Evolutionary conservation across 2,888 invertebrate species (phyloP), one percentile per base, ranked within the genome.

Genomic region (Micropterix aruncella): DNA sequence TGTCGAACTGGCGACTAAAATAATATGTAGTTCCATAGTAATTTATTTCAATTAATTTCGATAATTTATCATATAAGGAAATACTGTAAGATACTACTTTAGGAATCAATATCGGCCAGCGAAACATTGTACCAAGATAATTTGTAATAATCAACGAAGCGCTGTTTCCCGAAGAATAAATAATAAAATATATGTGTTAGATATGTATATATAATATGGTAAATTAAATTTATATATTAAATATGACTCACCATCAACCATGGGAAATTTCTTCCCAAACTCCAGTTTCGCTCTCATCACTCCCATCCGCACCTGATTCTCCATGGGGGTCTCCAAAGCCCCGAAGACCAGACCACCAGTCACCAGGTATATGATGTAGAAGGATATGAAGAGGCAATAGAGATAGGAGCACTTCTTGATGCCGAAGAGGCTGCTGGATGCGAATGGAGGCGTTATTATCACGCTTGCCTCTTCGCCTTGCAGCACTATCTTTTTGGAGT

Each of bases 321-420:
- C 83, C 47, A 70, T 53, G 0, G 81, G 80, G 1, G 72, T 66
- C 60, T 87, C 87, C 48, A 85, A 59, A 12, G 73, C 64, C 36
- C 75, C 73, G 59, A 86, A 86, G 42, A 82, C 71, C 47, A 77
- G 52, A 0, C 81, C 81, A 1, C 86, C 86, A 44, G 77, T 63
- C 16, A 74, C 63, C 55, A 86, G 60, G 59, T 79, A 86, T 38
- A 70, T 58, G 3, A 73, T 50, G 57, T 82, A 83, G 52, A 80
- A 73, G 3, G 75, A 43, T 2, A 78, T 55, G 54, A 73, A 82
- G 16, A 73, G 55, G 5, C 63, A 48, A 48, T 80, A 62, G 19
- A 79, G 60, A 43, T 66, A 70, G 0, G 74, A 68, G 50, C 74
- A 74, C 50, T 73, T 65, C 38, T 73, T 63, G 44, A 74, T 61